phyloP scores from a whole-genome alignment of 1,140 invertebrate species.

The Drosophila grimshawi region DNA sequence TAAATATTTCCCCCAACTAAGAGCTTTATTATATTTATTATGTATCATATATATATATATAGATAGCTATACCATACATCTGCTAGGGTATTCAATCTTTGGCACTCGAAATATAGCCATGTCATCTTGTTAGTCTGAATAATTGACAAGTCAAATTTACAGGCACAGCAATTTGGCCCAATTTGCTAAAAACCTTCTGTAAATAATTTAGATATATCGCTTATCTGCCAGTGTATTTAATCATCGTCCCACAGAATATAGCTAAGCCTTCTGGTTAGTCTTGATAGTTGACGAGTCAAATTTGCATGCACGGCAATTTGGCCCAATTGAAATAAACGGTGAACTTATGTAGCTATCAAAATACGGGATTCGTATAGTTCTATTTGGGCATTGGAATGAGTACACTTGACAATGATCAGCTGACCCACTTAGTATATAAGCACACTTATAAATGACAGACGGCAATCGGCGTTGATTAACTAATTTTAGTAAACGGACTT shows the following conservation, averaged over 20 bases:
- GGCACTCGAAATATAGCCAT: no score
- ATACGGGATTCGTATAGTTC: conserved; percentile 6
- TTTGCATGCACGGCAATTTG: conserved; percentile 72
- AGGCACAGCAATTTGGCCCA: no score
- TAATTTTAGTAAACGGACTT: conserved; percentile 66
- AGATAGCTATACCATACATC: no score
- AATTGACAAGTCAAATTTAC: no score
- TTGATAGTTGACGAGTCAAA: conserved; percentile 29
- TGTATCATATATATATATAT: no score
- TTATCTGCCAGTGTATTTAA: background rate
- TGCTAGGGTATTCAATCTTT: no score
- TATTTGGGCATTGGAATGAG: conserved; percentile 20
- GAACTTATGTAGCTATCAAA: conserved; percentile 16
- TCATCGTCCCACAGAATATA: background rate
- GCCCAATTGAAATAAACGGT: conserved; percentile 62
- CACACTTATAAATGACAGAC: background rate
- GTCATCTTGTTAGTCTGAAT: no score
- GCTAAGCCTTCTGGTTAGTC: background rate
- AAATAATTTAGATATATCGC: background rate
- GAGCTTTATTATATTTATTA: no score
- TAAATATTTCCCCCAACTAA: no score
- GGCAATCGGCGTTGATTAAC: conserved; percentile 67
- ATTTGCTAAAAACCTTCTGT: no score
- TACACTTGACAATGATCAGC: conserved; percentile 48
- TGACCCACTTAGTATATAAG: conserved; percentile 23